These are phyloP conservation scores for Gorsachius goisagi DNA, from an alignment of 2,113 vertebrate genomes.

Conservation along the genomic window DNA sequence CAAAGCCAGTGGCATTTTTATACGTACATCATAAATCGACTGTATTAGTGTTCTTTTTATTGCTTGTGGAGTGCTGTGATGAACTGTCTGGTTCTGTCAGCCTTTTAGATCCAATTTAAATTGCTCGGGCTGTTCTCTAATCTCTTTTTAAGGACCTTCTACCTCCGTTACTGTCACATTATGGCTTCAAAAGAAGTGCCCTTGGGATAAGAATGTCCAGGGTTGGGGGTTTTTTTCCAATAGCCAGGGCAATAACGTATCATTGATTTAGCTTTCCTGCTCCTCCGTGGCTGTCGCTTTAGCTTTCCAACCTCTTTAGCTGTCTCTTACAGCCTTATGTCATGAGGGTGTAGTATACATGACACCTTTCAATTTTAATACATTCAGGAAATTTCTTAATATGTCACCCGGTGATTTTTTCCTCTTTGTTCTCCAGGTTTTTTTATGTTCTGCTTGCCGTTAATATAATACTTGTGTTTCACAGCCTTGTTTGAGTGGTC, in stretches of 20 bases:
- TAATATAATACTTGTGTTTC: not conserved
- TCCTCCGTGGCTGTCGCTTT: not conserved
- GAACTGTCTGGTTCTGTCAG: not conserved
- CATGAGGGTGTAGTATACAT: not conserved
- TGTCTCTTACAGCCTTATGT: not conserved
- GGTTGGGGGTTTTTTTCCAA: not conserved
- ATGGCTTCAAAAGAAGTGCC: not conserved
- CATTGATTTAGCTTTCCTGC: not conserved
- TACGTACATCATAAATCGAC: not conserved
- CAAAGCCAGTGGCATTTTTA: not conserved
- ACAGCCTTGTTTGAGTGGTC: not conserved
- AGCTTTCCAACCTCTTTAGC: not conserved
- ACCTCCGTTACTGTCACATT: not conserved
- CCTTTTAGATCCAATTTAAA: constrained; percentile 10
- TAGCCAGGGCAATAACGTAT: not conserved
- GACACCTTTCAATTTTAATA: not conserved
- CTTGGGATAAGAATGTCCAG: not conserved
- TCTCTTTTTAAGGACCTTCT: constrained; percentile 19
- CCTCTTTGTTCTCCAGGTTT: not conserved
- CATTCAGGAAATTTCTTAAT: not conserved
- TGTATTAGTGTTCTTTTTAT: not conserved
- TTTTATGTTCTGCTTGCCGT: not conserved
- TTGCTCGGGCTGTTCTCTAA: not conserved
- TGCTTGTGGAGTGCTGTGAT: not conserved
- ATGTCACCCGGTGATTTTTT: not conserved